Base-by-base conservation (phyloP, 2,113 vertebrate species). In the Poeciliopsis turrubarensis region DNA sequence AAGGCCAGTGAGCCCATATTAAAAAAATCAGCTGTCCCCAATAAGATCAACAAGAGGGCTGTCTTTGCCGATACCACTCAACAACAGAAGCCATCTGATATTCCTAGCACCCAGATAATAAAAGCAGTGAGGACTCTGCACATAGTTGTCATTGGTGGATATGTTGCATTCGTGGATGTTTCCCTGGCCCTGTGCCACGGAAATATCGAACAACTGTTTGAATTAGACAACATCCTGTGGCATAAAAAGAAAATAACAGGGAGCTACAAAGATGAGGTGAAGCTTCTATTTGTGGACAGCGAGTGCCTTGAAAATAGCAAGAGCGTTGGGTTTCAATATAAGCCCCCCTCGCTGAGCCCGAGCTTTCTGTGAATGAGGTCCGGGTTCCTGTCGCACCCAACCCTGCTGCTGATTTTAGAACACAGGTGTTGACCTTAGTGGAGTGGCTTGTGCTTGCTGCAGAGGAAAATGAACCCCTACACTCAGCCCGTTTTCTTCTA, bases 361-460 rank as follows among this genome's bases (percentile, higher is more conserved):
- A 91, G 92, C 92, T 94, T 93, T 94, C 94, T 95, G 92, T 95
- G 94, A 94, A 94, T 92, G 92, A 92, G 92, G 92, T 89, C 88
- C 64, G 80, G 89, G 92, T 92, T 94, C 93, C 91, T 90, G 87
- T 93, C 92, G 84, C 92, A 89, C 89, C 90, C 91, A 89, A 81
- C 88, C 89, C 93, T 79, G 9, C 68, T 27, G 86, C 94, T 92
- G 86, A 87, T 94, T 95, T 95, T 95, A 95, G 93, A 95, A 90
- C 94, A 94, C 94, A 95, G 94, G 94, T 95, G 94, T 93, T 95
- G 94, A 95, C 94, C 93, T 95, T 93, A 92, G 91, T 81, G 91
- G 82, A 86, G 84, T 77, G 81, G 87, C 89, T 93, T 92, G 81
- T 92, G 92, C 91, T 93, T 92, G 91, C 92, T 83, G 86, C 82